Conservation (phyloP, 2,797 vertebrate species). For the Anolis apletophallus region DNA sequence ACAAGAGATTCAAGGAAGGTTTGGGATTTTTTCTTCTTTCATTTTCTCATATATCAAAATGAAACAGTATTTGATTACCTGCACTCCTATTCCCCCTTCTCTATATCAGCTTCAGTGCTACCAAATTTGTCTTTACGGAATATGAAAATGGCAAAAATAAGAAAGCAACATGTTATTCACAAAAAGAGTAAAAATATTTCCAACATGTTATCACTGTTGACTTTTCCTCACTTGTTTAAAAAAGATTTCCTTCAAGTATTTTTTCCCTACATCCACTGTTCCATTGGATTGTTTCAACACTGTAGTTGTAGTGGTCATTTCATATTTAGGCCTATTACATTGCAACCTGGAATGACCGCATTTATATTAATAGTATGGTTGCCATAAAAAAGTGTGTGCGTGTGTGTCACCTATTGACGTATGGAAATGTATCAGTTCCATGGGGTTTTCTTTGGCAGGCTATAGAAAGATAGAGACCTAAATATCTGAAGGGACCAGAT, state of each 20-base stretch:
- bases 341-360: background rate
- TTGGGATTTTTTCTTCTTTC: conserved; percentile 45
- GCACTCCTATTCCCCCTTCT: background rate
- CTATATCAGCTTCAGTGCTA: conserved; percentile 34
- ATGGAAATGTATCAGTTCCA: too few species aligned
- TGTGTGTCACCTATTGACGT: too few species aligned
- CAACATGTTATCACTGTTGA: background rate
- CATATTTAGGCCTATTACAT: background rate
- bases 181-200: conserved; percentile 1
- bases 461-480: too few species aligned
- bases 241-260: background rate
- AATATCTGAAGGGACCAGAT: too few species aligned
- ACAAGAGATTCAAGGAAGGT: conserved; percentile 57
- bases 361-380: too few species aligned
- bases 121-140: background rate
- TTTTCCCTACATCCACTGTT: background rate
- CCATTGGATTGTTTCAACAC: too few species aligned
- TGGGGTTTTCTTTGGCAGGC: too few species aligned
- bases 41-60: conserved; percentile 61
- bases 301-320: background rate
- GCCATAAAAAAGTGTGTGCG: too few species aligned
- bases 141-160: background rate
- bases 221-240: fast-evolving
- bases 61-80: conserved; percentile 12
- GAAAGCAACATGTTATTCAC: conserved; percentile 17